Evolutionary conservation across 1,140 invertebrate species (phyloP), one percentile per base, ranked within the genome.

Genomic region (Agrypnia vestita): DNA sequence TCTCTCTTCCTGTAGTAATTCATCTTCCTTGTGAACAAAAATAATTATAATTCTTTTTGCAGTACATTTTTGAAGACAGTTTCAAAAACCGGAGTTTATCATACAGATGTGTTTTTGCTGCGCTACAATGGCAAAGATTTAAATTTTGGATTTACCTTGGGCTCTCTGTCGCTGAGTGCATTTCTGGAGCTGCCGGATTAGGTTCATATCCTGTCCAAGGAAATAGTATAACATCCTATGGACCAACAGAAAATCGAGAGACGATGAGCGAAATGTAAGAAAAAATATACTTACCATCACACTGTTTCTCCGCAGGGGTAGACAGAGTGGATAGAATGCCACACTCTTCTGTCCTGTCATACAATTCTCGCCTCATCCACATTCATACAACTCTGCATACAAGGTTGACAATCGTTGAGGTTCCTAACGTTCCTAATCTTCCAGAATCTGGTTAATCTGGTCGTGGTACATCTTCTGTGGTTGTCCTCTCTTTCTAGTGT

Each of bases 161-260:
- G 21, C 19, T 81, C 1, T 19, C 43, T 15, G 44, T 81, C 25
- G 69, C 80, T 12, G 80, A 78, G 25, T 78, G 80, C 25, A 81
- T 81, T 75, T 81, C 69, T 69, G 47, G 49, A 13, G 74, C 51
- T 21, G 64, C 80, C n/a, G 80, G 80, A 17, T 21, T 81, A 3
- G 80, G 80, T 43, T 75, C 80, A 49, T 81, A 81, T 78, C 80
- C 80, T 0, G 10, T 21, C 9, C 4, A 74, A 56, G 46, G 55
- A 49, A 55, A 78, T 7, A 78, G 74, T 47, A 62, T 46, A 49
- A 53, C 64, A 7, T 62, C 74, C 1, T 71, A 78, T 64, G 80
- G 80, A 69, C 80, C 80, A 6, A 73, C 80, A 51, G 35, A 77
- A 19, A 71, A 72, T 10, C 56, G 69, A 12, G 72, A 43, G 1